These are phyloP conservation scores for Muraenolepis orangiensis DNA, from an alignment of 2,797 vertebrate genomes.

Conservation along the genomic window DNA sequence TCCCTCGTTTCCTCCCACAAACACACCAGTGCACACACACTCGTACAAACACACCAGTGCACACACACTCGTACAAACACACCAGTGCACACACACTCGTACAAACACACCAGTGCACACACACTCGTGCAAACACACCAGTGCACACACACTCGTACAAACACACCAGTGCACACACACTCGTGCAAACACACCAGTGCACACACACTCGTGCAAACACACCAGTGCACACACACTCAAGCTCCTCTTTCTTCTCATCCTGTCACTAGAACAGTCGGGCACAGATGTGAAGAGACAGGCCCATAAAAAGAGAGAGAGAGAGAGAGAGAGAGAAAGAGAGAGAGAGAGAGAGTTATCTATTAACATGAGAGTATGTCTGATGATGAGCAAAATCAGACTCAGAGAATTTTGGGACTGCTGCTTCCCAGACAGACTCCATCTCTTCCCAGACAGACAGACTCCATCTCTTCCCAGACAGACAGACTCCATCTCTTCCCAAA, in stretches of 20 bases:
- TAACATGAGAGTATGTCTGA: constrained; percentile 64
- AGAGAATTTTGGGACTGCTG: no score
- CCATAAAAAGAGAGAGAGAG: constrained; percentile 36
- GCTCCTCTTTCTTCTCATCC: constrained; percentile 26
- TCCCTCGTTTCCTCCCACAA: neutral
- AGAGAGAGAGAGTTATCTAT: constrained; percentile 59
- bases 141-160: no score
- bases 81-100: neutral
- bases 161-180: neutral
- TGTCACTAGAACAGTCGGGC: constrained; percentile 47
- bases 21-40: neutral
- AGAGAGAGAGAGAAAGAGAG: constrained; percentile 51
- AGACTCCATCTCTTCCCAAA: no score
- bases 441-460: no score
- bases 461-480: no score
- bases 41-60: neutral
- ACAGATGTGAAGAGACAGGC: constrained; percentile 62
- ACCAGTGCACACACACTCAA: no score
- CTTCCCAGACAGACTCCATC: no score
- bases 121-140: neutral
- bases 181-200: neutral
- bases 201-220: neutral
- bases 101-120: neutral
- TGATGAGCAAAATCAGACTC: constrained; percentile 55
- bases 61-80: neutral